phyloP scores from a whole-genome alignment of 1,140 invertebrate genomes.

The Trichonephila inaurata region DNA sequence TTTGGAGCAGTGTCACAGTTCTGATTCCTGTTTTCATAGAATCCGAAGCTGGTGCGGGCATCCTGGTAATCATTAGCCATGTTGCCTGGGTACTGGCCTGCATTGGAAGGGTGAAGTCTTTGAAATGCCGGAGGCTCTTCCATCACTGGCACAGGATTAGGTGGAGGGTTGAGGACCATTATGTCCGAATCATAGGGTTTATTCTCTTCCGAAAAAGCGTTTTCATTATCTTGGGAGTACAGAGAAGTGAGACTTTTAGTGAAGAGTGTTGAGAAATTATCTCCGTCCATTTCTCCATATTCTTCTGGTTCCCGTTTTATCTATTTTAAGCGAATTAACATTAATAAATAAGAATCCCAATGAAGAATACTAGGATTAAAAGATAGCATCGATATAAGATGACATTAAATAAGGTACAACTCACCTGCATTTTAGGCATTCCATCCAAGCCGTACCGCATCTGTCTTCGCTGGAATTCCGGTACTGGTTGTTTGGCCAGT shows the following conservation, averaged over 20 bases:
- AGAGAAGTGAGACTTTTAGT: constrained; percentile 67
- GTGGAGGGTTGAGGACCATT: background rate
- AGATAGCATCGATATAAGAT: background rate
- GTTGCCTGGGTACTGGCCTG: background rate
- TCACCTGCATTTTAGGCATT: constrained; percentile 21
- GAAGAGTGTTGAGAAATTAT: constrained; percentile 66
- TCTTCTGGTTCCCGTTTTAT: constrained; percentile 50
- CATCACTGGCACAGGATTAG: background rate
- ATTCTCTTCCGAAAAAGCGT: constrained; percentile 33
- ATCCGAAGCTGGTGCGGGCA: constrained; percentile 6
- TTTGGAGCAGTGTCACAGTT: background rate
- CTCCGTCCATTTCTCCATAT: constrained; percentile 34
- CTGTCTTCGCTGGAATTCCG: constrained; percentile 46
- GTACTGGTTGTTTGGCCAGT: background rate
- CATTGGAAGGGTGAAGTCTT: background rate
- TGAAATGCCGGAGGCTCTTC: constrained; percentile 35
- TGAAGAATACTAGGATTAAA: no score
- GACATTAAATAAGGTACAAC: background rate
- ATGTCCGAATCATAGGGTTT: constrained; percentile 17
- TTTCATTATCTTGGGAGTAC: constrained; percentile 66
- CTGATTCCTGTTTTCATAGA: constrained; percentile 51
- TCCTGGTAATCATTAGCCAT: background rate
- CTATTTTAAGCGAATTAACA: background rate
- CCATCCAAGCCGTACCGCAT: constrained; percentile 37
- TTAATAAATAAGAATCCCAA: no score